Base-by-base conservation (phyloP, 2,888 invertebrate species). In the Steinernema hermaphroditum region DNA sequence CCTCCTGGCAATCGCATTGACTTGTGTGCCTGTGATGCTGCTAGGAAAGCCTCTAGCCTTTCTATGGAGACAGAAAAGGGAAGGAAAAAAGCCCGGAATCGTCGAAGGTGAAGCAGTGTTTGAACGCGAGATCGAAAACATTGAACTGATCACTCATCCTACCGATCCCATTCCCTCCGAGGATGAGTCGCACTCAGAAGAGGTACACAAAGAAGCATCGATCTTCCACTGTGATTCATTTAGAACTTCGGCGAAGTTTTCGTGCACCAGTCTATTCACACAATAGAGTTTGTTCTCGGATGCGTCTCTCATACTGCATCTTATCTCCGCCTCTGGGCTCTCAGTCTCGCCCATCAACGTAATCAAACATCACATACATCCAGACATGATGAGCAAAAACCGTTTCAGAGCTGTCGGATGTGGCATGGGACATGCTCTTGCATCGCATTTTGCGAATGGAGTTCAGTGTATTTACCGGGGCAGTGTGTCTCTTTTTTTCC, bases 261-360 rank as follows among this genome's bases (percentile, higher is more conserved):
- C 80, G 83, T 86, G 34, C 82, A 87, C 75, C 86, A 86, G 72
- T 84, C 83, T 8, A 86, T 86, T 44, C 86, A 86, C 75, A 87
- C 86, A 37, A 87, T 86, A 62, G 86, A 86, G 71, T 86, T 87
- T 74, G 85, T 79, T 12, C 81, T 86, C 50, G 87, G 86, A 54
- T 86, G 87, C 75, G 81, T 86, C 73, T 87, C 87, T 0, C 86
- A 86, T 77, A 86, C 86, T 6, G 86, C 86, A 9, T 87, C 86
- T 8, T 86, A 86, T 69, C 83, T 86, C 34, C 86, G 86, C 75
- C 79, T 86, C 43, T 86, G 86, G 86, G 86, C 86, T 41, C 80
- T 86, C 49, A 85, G 85, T 0, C 78, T 86, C 50, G 86, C 87
- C 50, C 86, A 86, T 77, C 85, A 86, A 44, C 85, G 54, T 54